Evolutionary conservation across 2,113 vertebrate species (phyloP).

Genomic region (Rhineura floridana): DNA sequence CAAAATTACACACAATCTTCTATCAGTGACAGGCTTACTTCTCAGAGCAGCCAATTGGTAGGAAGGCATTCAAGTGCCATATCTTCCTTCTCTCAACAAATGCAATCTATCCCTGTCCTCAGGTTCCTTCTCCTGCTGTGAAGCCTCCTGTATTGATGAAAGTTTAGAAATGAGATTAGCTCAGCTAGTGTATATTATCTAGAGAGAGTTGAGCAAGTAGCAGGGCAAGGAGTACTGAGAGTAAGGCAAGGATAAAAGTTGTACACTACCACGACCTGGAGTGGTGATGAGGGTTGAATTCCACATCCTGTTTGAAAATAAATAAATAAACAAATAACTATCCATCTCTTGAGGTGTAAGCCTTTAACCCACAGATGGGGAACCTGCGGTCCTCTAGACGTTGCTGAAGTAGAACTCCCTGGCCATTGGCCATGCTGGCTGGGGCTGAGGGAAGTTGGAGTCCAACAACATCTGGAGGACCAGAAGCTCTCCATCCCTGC

Average conservation of each 20-base stretch:
- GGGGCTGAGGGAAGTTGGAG: too few species aligned
- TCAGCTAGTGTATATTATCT: not conserved
- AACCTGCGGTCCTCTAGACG: too few species aligned
- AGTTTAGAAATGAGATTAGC: not conserved
- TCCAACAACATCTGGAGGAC: too few species aligned
- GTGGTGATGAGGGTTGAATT: not conserved
- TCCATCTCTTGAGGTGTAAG: not conserved
- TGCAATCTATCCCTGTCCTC: not conserved
- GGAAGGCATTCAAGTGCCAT: not conserved
- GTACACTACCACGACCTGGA: not conserved
- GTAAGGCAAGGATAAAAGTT: not conserved
- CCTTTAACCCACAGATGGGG: not conserved
- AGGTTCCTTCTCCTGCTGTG: not conserved
- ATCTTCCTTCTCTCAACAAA: not conserved
- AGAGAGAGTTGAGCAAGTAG: not conserved
- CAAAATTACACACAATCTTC: slow-evolving; percentile 32
- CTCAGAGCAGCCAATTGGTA: slow-evolving; percentile 28
- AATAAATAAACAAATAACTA: not conserved
- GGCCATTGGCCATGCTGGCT: too few species aligned
- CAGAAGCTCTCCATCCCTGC: too few species aligned
- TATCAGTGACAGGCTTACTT: not conserved
- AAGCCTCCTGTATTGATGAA: not conserved
- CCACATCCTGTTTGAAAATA: not conserved
- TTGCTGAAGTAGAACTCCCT: too few species aligned
- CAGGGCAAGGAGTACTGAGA: not conserved